Conservation (phyloP, 2,888 invertebrate genomes). For the Ectropis crepuscularia region DNA sequence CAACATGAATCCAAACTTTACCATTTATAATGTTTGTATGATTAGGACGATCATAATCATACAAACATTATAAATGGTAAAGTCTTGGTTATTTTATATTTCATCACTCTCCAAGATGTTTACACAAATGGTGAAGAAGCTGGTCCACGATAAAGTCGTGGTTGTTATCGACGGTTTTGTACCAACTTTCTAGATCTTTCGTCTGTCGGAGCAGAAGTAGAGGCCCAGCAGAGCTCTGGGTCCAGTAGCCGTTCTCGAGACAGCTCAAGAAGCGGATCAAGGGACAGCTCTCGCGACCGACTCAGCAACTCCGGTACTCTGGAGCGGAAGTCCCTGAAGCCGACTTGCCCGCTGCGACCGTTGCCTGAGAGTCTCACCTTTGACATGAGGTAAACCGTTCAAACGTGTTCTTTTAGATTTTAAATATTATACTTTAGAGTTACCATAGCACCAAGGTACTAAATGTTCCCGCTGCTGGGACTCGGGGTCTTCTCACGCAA, state of each 20-base stretch:
- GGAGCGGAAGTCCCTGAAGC: slow-evolving; percentile 62
- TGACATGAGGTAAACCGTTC: slow-evolving; percentile 89
- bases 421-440: too few species aligned
- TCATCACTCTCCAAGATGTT: not conserved
- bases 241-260: slow-evolving; percentile 70
- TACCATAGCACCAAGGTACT: too few species aligned
- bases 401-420: too few species aligned
- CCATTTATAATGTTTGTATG: too few species aligned
- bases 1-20: too few species aligned
- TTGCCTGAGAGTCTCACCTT: slow-evolving; percentile 94
- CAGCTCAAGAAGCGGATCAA: slow-evolving; percentile 77
- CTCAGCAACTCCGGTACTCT: slow-evolving; percentile 77
- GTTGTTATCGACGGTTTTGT: slow-evolving; percentile 1
- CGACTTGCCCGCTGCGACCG: slow-evolving; percentile 85
- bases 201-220: slow-evolving; percentile 89
- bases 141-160: too few species aligned
- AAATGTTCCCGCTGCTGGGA: too few species aligned
- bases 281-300: slow-evolving; percentile 78
- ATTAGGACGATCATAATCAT: too few species aligned
- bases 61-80: too few species aligned
- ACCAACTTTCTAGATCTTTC: slow-evolving; percentile 86
- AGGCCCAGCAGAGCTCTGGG: slow-evolving; percentile 69
- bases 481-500: too few species aligned
- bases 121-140: not conserved
- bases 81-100: too few species aligned